Evolutionary conservation across 2,797 vertebrate genomes (phyloP).

Genomic region (Argya squamiceps): DNA sequence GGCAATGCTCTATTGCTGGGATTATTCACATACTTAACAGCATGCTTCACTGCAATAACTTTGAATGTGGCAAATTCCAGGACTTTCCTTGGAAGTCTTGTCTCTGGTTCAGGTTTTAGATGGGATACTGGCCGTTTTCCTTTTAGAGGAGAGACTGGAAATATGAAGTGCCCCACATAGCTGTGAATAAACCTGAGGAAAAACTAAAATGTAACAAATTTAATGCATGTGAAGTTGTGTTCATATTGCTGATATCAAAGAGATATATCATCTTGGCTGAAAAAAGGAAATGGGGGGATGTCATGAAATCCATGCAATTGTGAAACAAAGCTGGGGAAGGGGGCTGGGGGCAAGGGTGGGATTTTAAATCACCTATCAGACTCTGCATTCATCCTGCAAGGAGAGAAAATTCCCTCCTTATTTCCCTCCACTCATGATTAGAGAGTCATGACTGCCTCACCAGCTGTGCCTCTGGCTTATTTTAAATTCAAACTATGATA

Average conservation of each 20-base stretch:
- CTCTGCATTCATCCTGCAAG: neutral
- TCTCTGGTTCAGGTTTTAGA: neutral
- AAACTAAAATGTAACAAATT: neutral
- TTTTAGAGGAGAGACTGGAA: neutral
- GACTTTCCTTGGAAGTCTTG: neutral
- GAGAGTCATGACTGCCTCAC: slow-evolving; percentile 49
- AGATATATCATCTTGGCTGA: neutral
- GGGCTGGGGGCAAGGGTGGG: neutral
- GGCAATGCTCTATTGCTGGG: neutral
- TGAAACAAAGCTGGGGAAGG: neutral
- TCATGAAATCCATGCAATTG: neutral
- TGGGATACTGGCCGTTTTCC: neutral
- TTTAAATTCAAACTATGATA: slow-evolving; percentile 72
- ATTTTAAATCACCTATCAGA: neutral
- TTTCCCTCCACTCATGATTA: slow-evolving; percentile 42
- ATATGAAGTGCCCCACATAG: neutral
- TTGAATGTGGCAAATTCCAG: neutral
- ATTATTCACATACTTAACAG: neutral
- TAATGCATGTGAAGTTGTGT: neutral
- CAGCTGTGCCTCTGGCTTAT: slow-evolving; percentile 70
- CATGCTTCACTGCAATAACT: neutral
- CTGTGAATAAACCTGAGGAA: neutral
- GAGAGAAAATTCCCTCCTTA: slow-evolving; percentile 29
- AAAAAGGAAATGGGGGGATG: neutral
- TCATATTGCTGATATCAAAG: neutral